Conservation (phyloP, 2,888 invertebrate genomes). For the Caradrina kadenii region DNA sequence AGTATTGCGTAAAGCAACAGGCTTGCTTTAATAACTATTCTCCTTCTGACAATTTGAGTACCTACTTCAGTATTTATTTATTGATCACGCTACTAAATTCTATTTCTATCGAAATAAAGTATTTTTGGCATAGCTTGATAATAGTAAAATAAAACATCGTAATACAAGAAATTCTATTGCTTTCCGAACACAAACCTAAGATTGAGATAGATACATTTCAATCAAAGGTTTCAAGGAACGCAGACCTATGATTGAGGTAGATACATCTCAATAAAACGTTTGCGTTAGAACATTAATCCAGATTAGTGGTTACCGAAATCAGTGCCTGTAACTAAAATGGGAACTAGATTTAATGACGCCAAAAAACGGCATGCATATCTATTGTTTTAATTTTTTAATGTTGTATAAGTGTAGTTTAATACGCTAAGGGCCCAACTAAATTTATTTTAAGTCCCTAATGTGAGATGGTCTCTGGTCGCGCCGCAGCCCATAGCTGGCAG, state of each 20-base stretch:
- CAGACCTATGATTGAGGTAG: too few relatives aligned
- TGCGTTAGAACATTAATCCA: background rate
- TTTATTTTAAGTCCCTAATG: constrained; percentile 74
- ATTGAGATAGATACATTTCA: background rate
- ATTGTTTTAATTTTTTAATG: constrained; percentile 2
- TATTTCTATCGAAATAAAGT: background rate
- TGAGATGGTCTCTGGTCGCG: constrained; percentile 84
- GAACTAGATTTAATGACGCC: background rate
- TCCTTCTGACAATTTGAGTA: constrained; percentile 19
- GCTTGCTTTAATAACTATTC: constrained; percentile 25
- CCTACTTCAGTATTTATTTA: constrained; percentile 33
- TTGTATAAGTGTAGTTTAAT: constrained; percentile 27
- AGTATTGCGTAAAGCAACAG: constrained; percentile 29
- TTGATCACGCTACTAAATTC: constrained; percentile 5
- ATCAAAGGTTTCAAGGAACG: background rate
- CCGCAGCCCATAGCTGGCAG: constrained; percentile 79
- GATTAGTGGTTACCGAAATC: background rate
- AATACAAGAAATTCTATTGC: background rate
- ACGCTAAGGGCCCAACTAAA: constrained; percentile 44
- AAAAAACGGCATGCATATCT: background rate
- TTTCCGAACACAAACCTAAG: too few relatives aligned
- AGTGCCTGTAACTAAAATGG: background rate
- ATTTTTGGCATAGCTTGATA: background rate
- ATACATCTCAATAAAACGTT: background rate
- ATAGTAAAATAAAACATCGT: background rate